These are phyloP conservation scores for Rhadinocentrus ornatus DNA, from an alignment of 2,797 vertebrate genomes.

Conservation along the genomic window DNA sequence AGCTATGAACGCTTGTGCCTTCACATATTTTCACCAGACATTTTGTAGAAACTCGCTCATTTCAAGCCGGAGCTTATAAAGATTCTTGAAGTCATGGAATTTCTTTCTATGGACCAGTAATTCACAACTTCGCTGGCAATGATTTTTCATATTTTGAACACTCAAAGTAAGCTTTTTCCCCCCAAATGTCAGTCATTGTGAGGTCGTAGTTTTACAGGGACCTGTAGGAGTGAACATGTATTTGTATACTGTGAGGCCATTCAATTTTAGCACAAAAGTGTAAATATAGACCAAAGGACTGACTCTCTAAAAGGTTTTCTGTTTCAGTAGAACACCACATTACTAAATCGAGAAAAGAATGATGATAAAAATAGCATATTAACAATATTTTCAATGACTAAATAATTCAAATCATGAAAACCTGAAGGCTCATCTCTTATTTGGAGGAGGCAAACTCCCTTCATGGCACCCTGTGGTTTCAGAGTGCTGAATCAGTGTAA, in stretches of 20 bases:
- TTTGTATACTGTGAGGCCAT: background rate
- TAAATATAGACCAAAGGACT: no score
- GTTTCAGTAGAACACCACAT: no score
- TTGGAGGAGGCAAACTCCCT: slow-evolving; percentile 4
- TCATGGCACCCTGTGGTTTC: background rate
- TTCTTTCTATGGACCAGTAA: background rate
- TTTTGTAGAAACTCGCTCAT: slow-evolving; percentile 13
- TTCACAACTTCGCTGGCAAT: background rate
- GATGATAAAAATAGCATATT: no score
- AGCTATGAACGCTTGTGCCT: background rate
- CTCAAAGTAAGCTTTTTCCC: no score
- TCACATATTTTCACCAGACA: background rate
- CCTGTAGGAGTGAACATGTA: no score
- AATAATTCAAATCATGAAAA: no score
- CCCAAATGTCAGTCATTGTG: background rate
- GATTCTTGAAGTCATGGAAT: background rate
- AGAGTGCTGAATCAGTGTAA: background rate
- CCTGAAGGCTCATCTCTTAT: slow-evolving; percentile 6
- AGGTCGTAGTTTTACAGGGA: background rate
- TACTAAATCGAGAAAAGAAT: no score
- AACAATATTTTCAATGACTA: no score
- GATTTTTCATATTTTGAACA: background rate
- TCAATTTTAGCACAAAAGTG: background rate
- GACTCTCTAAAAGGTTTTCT: no score
- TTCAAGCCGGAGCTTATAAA: background rate